These are phyloP conservation scores for Lordiphosa clarofinis DNA, from an alignment of 1,140 invertebrate species.

Conservation along the genomic window DNA sequence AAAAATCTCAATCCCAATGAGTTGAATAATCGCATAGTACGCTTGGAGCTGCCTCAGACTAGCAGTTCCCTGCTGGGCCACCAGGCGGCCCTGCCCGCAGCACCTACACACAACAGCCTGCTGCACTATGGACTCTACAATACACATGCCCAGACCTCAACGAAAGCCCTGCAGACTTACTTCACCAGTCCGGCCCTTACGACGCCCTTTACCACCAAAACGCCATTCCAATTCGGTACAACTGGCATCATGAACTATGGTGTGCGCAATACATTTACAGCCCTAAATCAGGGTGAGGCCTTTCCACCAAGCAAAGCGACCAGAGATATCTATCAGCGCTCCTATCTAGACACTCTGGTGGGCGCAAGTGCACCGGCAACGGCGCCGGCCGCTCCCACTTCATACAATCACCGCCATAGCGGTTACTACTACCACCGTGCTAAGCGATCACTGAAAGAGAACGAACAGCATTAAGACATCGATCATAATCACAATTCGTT, in stretches of 20 bases:
- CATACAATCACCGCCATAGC: conserved; percentile 37
- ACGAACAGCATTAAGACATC: conserved; percentile 1
- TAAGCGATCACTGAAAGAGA: conserved; percentile 15
- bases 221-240: conserved; percentile 61
- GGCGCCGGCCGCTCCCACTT: conserved; percentile 12
- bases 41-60: conserved; percentile 78
- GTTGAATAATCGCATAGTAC: conserved; percentile 84
- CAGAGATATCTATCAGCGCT: conserved; percentile 52
- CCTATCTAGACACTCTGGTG: conserved; percentile 63
- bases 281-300: conserved; percentile 70
- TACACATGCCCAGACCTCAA: conserved; percentile 24
- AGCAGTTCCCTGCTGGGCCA: conserved; percentile 24
- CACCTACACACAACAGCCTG: conserved; percentile 49
- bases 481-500: background rate
- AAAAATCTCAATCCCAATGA: conserved; percentile 82
- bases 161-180: conserved; percentile 51
- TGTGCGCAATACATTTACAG: conserved; percentile 64
- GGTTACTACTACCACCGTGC: conserved; percentile 55
- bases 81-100: conserved; percentile 23
- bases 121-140: conserved; percentile 44
- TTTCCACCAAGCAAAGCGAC: conserved; percentile 67
- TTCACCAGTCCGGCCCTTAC: conserved; percentile 54
- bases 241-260: conserved; percentile 56
- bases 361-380: conserved; percentile 23
- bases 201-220: conserved; percentile 51